Evolutionary conservation across 2,113 vertebrate genomes (phyloP), one percentile per base, ranked within the genome.

Genomic region (Ibidorhyncha struthersii): DNA sequence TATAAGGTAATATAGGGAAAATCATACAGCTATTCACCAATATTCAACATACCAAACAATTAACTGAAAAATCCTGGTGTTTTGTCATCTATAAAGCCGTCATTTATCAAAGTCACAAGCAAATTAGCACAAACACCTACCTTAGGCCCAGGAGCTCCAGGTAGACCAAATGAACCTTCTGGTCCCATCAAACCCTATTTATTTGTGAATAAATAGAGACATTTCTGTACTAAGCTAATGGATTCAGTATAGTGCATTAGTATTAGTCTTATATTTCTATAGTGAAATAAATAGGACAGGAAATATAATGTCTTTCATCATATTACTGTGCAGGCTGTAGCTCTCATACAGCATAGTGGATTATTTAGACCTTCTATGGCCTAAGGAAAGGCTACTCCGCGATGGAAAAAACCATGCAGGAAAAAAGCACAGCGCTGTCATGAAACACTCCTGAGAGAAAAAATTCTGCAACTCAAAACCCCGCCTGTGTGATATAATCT

Each of bases 181-280:
- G 97, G 97, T 97, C 99, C 99, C 89, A 98, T 98, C 80, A 99
- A 97, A 73, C 99, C 99, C 99, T 99, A 89, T 41, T 94, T 79
- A 95, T 92, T 95, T 89, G 74, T 89, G 67, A 83, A 84, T 15
- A 84, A 86, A 89, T 21, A 82, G 15, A 91, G 40, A 84, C 5
- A 45, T 82, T 93, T 92, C 65, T 61, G 4, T 45, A 87, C 27
- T 53, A 82, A 87, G 26, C 61, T 20, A 59, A 91, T 15, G 20
- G 29, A 3, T 70, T 94, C 6, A 29, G 17, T 56, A 50, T 2
- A 76, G 26, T 49, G 4, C 34, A 41, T 49, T 66, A 73, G 11
- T 19, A 49, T 29, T 74, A 74, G 9, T 23, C 40, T 47, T 59
- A 34, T 40, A 34, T 40, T 40, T 74, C 23, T 71, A 63, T 12